Conservation (phyloP, 1,140 invertebrate genomes). For the Trichoplusia ni region DNA sequence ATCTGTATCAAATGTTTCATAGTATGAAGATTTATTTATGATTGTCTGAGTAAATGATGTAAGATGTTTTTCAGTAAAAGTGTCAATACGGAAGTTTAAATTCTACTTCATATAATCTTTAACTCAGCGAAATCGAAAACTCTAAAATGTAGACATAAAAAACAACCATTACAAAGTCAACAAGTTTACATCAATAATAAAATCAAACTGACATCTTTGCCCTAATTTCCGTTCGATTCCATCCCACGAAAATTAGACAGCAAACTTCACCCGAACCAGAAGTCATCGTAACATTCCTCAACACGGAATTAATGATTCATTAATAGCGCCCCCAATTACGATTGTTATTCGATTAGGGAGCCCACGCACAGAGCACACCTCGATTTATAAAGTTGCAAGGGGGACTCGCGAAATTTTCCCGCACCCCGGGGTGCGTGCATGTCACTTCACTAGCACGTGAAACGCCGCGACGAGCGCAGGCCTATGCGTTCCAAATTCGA, state of each 20-base stretch:
- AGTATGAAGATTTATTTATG: too few species aligned
- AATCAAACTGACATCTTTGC: too few species aligned
- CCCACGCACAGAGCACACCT: conserved; percentile 53
- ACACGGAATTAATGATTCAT: conserved; percentile 73
- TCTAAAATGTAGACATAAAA: too few species aligned
- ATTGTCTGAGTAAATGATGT: too few species aligned
- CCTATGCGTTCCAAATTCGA: conserved; percentile 61
- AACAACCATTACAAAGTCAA: too few species aligned
- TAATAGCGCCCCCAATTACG: conserved; percentile 55
- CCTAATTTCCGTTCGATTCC: neutral
- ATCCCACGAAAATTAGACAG: conserved; percentile 3
- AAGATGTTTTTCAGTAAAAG: too few species aligned
- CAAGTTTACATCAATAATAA: too few species aligned
- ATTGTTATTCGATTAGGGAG: conserved; percentile 65
- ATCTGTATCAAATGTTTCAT: too few species aligned
- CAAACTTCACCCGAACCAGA: conserved; percentile 42
- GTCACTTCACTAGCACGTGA: conserved; percentile 70
- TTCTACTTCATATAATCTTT: too few species aligned
- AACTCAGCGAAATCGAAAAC: too few species aligned
- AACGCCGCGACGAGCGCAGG: conserved; percentile 69
- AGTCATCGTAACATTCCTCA: conserved; percentile 40
- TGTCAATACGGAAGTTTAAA: too few species aligned
- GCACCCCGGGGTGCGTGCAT: conserved; percentile 63
- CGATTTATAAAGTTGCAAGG: conserved; percentile 48
- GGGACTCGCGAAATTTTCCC: conserved; percentile 67